phyloP scores from a whole-genome alignment of 2,797 vertebrate genomes.

The Thalassophryne amazonica region DNA sequence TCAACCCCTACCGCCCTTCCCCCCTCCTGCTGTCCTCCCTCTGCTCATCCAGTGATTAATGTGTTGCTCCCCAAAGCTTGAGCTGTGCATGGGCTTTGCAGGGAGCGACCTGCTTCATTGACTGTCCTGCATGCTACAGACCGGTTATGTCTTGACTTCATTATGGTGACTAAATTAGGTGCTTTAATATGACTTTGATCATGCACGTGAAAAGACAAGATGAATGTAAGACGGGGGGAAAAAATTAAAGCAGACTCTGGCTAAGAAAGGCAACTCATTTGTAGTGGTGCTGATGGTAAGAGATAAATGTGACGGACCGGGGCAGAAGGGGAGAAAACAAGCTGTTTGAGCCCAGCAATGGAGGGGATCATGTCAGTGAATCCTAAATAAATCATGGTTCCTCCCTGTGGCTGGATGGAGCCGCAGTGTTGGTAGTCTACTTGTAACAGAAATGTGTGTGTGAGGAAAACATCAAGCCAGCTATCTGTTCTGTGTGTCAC shows the following conservation, averaged over 20 bases:
- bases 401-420: constrained; percentile 28
- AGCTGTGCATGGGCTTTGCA: constrained; percentile 10
- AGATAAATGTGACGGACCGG: constrained; percentile 26
- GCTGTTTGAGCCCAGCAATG: constrained; percentile 48
- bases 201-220: background rate
- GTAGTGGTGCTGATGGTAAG: constrained; percentile 6
- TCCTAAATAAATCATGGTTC: constrained; percentile 45
- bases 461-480: background rate
- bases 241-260: background rate
- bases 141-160: constrained; percentile 15
- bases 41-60: constrained; percentile 52
- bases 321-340: constrained; percentile 34
- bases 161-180: background rate
- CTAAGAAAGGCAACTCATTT: background rate
- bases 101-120: background rate
- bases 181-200: constrained; percentile 13
- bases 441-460: background rate
- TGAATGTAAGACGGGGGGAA: background rate
- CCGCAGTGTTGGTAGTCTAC: constrained; percentile 2
- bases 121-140: background rate
- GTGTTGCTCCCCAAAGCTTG: constrained; percentile 20
- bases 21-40: constrained; percentile 19
- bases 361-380: constrained; percentile 50
- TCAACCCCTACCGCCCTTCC: constrained; percentile 12
- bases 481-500: background rate